Base-by-base conservation (phyloP, 2,888 invertebrate genomes). In the Siphlonurus alternatus region DNA sequence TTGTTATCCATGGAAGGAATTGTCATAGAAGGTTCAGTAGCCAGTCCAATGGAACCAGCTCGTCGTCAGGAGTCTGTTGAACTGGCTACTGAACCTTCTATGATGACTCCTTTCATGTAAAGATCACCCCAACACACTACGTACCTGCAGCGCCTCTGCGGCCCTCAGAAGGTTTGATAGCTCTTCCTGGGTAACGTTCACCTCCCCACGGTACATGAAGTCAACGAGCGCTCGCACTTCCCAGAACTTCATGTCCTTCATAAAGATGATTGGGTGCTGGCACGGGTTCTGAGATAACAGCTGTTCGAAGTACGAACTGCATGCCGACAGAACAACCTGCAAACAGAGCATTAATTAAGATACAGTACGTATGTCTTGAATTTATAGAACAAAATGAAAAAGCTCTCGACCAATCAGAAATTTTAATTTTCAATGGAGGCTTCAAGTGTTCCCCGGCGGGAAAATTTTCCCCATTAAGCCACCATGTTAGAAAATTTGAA, bases 131-230 rank as follows among this genome's bases (percentile, higher is more conserved):
- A n/a, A n/a, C n/a, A n/a, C n/a, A 38, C 15, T 38, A 38, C 15
- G 5, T 56, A 56, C 56, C 56, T 91, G 89, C 70, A 92, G 74
- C 19, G 89, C 87, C 72, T 91, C 90, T 0, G 92, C 92, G 0
- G 89, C 89, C 71, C 87, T 87, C 10, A 92, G 76, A n/a, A 92
- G 75, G 69, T 88, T 87, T 38, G 89, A 87, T 62, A 92, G 76
- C 66, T 90, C 89, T 64, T 90, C 89, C 71, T 91, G 90, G 2
- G 89, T 88, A 0, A 91, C 89, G 72, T 89, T 90, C 38, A 91
- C 91, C 74, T 92, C 91, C 0, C 91, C 92, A 72, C 89, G 89
- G 75, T 92, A 92, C 91, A 92, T 92, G 73, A 91, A 92, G 76
- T 90, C 90, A 51, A 92, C 89, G 59, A 92, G 76, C 0, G 89